Conservation (phyloP, 2,113 vertebrate species). For the Anhinga rufa region DNA sequence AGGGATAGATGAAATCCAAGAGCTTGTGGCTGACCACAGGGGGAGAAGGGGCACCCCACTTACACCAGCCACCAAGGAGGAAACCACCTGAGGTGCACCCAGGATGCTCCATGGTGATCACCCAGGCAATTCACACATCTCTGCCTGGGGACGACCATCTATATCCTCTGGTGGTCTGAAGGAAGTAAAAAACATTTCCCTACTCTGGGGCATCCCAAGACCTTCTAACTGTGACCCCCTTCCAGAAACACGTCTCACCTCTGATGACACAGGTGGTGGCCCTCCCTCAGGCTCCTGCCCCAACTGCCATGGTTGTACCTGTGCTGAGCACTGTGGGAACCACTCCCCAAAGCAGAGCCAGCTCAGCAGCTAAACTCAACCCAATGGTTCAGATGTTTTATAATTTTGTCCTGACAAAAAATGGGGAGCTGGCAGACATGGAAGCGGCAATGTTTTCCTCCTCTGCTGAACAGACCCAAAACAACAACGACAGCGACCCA, state of each 20-base stretch:
- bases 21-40: background rate
- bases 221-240: background rate
- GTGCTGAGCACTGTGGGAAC: background rate
- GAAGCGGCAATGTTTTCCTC: background rate
- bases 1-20: background rate
- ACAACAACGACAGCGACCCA: background rate
- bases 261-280: background rate
- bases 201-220: background rate
- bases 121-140: background rate
- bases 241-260: background rate
- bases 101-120: background rate
- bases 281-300: background rate
- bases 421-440: background rate
- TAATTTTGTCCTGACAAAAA: background rate
- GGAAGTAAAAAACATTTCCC: background rate
- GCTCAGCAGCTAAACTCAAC: background rate
- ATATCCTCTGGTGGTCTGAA: background rate
- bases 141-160: background rate
- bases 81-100: accelerated
- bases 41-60: background rate
- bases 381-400: background rate
- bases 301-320: background rate
- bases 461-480: background rate
- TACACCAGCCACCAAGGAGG: background rate
- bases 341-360: background rate